Conservation (phyloP, 2,113 vertebrate species). For the Condylura cristata region DNA sequence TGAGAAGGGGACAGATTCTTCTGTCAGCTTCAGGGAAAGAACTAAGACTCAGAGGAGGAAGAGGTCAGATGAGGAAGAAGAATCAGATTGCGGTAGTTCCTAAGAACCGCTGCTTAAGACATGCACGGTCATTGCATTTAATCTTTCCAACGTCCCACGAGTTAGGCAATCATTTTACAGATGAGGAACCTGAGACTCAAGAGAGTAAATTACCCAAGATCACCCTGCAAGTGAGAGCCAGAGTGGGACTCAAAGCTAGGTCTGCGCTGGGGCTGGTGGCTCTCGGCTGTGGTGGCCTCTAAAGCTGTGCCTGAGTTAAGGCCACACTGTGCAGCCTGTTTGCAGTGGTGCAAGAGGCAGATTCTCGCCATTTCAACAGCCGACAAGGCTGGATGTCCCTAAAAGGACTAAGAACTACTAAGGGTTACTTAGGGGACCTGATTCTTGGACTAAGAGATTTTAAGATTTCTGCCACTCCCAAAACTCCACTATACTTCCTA, state of each 20-base stretch:
- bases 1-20: background rate
- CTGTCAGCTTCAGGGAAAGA: background rate
- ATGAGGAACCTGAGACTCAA: background rate
- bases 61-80: background rate
- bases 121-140: background rate
- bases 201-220: background rate
- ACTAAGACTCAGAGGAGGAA: background rate
- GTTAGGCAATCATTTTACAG: background rate
- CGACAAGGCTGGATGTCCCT: background rate
- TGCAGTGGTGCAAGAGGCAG: background rate
- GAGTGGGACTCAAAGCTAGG: background rate
- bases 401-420: too few species aligned
- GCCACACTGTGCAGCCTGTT: background rate
- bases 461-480: background rate
- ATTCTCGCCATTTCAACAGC: background rate
- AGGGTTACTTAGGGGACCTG: background rate
- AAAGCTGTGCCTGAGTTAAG: background rate
- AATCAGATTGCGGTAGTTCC: background rate
- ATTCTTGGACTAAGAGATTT: background rate
- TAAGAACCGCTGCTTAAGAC: background rate
- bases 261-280: background rate
- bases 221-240: background rate
- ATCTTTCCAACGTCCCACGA: background rate
- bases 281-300: background rate
- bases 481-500: background rate